A percentile compares a stretch with the other conserved stretches of the same genome.
These are phyloP conservation scores for Perognathus longimembris DNA, from an alignment of 2,113 vertebrate genomes.

Conservation along the genomic window DNA sequence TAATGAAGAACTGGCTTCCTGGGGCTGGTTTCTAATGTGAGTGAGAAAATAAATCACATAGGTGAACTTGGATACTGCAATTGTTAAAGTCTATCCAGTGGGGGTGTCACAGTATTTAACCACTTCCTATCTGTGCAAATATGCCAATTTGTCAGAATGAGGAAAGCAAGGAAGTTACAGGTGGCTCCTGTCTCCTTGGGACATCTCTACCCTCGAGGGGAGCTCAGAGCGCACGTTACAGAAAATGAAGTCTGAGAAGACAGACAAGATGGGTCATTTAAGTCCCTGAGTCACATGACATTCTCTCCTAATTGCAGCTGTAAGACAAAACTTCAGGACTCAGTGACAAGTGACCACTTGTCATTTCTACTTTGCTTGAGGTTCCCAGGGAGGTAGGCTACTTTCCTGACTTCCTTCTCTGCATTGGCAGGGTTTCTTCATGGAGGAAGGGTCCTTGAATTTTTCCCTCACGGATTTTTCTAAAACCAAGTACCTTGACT, in stretches of 20 bases:
- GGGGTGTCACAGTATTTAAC: neutral
- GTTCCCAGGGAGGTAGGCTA: too few species aligned
- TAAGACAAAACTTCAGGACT: neutral
- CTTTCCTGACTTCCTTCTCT: too few species aligned
- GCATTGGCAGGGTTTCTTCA: neutral
- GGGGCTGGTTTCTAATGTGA: too few species aligned
- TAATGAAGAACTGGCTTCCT: too few species aligned
- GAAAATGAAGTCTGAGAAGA: neutral
- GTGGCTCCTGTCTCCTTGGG: neutral
- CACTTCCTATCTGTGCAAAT: neutral
- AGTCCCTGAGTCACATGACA: neutral
- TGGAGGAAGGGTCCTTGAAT: neutral
- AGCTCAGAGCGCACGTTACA: neutral
- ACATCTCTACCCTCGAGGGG: neutral
- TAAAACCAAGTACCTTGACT: neutral
- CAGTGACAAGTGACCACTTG: neutral
- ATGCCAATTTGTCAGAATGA: too few species aligned
- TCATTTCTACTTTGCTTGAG: too few species aligned
- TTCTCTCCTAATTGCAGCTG: neutral
- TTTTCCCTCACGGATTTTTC: neutral
- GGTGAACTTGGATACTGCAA: too few species aligned
- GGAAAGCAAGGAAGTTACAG: neutral
- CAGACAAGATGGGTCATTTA: neutral
- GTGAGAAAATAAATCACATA: too few species aligned
- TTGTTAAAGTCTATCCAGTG: accelerated